phyloP scores from a whole-genome alignment of 2,888 invertebrate species.

The Coecobrya sp. region DNA sequence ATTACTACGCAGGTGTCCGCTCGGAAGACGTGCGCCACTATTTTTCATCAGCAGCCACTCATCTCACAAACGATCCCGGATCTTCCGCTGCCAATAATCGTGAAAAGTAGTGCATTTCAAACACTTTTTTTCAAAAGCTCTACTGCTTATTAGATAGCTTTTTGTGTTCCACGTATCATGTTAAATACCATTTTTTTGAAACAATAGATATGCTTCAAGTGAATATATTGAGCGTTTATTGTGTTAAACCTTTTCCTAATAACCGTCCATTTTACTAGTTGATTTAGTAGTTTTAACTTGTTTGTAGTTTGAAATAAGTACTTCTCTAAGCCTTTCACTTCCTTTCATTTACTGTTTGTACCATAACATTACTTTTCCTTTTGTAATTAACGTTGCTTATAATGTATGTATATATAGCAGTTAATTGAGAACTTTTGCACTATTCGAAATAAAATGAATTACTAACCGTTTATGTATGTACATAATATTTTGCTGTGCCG shows the following conservation, averaged over 20 bases:
- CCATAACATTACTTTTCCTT: background rate
- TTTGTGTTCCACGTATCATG: background rate
- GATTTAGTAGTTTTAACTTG: too few relatives aligned
- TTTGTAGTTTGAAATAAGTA: too few relatives aligned
- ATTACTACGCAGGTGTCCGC: slow-evolving; percentile 60
- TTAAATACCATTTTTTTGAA: background rate
- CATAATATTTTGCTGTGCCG: background rate
- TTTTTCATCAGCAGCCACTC: slow-evolving; percentile 65
- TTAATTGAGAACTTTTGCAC: background rate
- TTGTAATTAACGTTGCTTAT: background rate
- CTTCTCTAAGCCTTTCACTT: too few relatives aligned
- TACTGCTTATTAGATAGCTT: slow-evolving; percentile 30
- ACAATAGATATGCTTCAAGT: background rate
- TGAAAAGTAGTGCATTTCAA: slow-evolving; percentile 74
- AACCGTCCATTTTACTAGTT: too few relatives aligned
- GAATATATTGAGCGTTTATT: background rate
- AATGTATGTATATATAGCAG: background rate
- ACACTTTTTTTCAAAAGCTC: background rate
- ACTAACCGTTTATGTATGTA: background rate
- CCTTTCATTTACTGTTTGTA: too few relatives aligned
- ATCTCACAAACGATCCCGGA: slow-evolving; percentile 53
- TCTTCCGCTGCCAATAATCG: slow-evolving; percentile 43
- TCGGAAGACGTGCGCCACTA: slow-evolving; percentile 76
- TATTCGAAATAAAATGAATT: background rate
- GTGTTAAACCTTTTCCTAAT: too few relatives aligned